phyloP scores from a whole-genome alignment of 2,888 invertebrate species.

The Amphimallon solstitiale region DNA sequence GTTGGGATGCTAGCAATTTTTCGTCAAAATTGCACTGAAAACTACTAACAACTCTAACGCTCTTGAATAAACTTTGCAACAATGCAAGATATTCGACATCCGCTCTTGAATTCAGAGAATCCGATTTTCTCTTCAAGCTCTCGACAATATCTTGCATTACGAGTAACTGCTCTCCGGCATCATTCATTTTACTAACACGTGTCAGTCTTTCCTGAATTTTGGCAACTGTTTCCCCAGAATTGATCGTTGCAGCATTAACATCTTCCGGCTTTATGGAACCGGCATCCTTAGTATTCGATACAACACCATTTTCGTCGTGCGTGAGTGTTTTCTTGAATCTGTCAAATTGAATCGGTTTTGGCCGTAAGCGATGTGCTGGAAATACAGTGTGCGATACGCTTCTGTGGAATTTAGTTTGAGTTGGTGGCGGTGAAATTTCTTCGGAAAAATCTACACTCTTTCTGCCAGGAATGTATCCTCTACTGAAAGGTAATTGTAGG shows the following conservation, averaged over 20 bases:
- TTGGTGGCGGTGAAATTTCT: no score
- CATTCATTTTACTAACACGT: slow-evolving; percentile 6
- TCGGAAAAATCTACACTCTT: no score
- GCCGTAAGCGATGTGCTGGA: no score
- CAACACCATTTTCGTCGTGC: no score
- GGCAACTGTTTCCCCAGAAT: not conserved
- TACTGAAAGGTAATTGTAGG: no score
- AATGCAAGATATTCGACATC: slow-evolving; percentile 19
- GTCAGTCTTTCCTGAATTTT: slow-evolving; percentile 16
- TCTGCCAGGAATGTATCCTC: no score
- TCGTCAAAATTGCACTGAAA: slow-evolving; percentile 34
- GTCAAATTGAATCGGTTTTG: no score
- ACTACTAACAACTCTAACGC: slow-evolving; percentile 29
- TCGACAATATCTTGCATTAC: slow-evolving; percentile 6
- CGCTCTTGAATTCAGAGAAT: slow-evolving; percentile 5
- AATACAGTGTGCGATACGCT: no score
- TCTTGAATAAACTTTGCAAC: slow-evolving; percentile 29
- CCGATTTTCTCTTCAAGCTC: not conserved
- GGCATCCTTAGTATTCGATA: not conserved
- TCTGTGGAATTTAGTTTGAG: no score
- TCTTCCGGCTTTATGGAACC: not conserved
- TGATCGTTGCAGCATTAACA: not conserved
- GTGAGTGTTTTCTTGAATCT: no score
- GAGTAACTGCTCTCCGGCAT: not conserved
- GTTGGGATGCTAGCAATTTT: slow-evolving; percentile 26